Base-by-base conservation (phyloP, 2,113 vertebrate genomes). In the Rutilus rutilus region DNA sequence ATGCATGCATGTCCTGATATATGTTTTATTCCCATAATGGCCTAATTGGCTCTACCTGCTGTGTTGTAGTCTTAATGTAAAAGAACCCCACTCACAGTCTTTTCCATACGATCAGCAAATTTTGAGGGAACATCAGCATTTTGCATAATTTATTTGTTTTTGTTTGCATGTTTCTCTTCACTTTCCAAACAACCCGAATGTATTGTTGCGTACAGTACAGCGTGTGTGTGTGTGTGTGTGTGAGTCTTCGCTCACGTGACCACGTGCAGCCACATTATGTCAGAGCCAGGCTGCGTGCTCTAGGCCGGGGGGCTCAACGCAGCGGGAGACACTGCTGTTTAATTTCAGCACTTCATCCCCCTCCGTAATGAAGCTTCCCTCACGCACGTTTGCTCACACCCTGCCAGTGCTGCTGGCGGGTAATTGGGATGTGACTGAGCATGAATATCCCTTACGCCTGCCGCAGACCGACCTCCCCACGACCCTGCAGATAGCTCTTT, bases 361-460 rank as follows among this genome's bases (percentile, higher is more conserved):
- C 23, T 82, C 71, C 52, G 81, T 88, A 88, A 89, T 89, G 83
- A 87, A 89, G 85, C 88, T 59, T 84, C 85, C 82, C 85, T 89
- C 71, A 60, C 62, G 78, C 86, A 57, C 73, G 7, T 71, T 87
- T 82, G 69, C 80, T 85, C 85, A 82, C 85, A 75, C 85, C 85
- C 79, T 75, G 73, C 62, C 78, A 78, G 78, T 82, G 82, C 77
- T 86, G 88, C 85, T 87, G 82, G 75, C 78, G 85, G 83, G 83
- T 89, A 89, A 89, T 89, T 89, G 78, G 88, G 83, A 89, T 87
- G 88, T 87, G 83, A 85, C 86, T 36, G 88, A 87, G 78, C 79
- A 86, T 83, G 47, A 86, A 81, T 82, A 81, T 85, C 78, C 86
- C 86, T 77, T 89, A 83, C 86, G 81, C 86, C 88, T 76, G 75